phyloP scores from a whole-genome alignment of 2,113 vertebrate species.

The Strix aluco region DNA sequence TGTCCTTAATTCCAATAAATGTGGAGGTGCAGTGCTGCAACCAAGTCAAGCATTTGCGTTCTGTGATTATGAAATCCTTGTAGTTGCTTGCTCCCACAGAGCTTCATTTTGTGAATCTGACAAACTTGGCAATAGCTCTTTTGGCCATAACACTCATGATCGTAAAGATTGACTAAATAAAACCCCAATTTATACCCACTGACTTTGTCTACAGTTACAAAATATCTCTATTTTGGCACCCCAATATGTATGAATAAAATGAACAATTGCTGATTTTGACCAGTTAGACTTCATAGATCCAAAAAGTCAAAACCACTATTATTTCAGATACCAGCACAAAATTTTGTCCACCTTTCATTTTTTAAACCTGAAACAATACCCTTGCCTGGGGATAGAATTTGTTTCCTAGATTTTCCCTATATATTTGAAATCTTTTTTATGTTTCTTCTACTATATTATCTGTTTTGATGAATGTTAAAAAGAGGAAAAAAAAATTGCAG shows the following conservation, averaged over 20 bases:
- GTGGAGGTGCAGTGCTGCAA: neutral
- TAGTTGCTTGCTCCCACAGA: neutral
- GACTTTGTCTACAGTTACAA: neutral
- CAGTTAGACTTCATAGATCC: neutral
- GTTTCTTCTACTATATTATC: neutral
- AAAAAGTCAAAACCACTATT: neutral
- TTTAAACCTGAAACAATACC: neutral
- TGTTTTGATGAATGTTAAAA: neutral
- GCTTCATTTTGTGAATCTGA: neutral
- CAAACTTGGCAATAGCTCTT: neutral
- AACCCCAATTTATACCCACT: neutral
- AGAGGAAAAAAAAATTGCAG: neutral
- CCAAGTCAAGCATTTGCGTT: neutral
- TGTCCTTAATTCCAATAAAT: neutral
- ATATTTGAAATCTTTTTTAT: neutral
- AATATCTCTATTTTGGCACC: neutral
- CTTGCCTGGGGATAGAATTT: neutral
- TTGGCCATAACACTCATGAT: neutral
- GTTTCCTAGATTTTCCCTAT: neutral
- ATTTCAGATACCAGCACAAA: neutral
- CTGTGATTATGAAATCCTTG: neutral
- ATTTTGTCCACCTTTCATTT: neutral
- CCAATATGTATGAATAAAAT: neutral
- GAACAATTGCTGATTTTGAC: neutral
- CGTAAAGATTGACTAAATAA: neutral